A percentile compares a stretch with the other conserved stretches of the same genome.
phyloP scores from a whole-genome alignment of 2,113 vertebrate genomes.

The Osmerus eperlanus region DNA sequence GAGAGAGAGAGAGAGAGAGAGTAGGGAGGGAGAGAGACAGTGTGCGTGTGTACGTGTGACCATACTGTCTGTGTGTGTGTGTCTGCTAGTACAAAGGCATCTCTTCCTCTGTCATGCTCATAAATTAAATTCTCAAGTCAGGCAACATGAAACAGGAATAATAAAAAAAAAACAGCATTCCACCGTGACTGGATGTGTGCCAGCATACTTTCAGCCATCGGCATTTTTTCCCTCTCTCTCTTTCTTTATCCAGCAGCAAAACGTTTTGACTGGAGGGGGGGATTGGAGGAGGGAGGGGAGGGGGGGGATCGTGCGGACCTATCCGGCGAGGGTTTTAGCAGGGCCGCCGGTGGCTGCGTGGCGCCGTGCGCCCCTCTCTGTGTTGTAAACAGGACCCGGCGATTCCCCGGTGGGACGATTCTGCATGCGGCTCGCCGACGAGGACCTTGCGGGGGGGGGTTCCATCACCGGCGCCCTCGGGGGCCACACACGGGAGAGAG shows the following conservation, averaged over 20 bases:
- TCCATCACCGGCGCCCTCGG: conserved; percentile 66
- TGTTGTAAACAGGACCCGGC: conserved; percentile 54
- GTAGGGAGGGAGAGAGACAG: background rate
- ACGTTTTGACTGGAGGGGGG: conserved; percentile 44
- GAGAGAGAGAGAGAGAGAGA: background rate
- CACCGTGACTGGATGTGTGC: conserved; percentile 55
- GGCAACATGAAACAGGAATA: conserved; percentile 68
- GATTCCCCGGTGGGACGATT: conserved; percentile 66
- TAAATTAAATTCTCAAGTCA: conserved; percentile 71
- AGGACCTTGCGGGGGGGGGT: conserved; percentile 51
- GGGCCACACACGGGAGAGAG: conserved; percentile 34
- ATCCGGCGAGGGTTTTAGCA: conserved; percentile 56
- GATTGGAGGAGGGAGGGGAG: background rate
- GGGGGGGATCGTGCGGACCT: conserved; percentile 39
- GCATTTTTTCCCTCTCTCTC: conserved; percentile 40
- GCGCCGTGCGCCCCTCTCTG: conserved; percentile 1
- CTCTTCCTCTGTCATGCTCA: conserved; percentile 61
- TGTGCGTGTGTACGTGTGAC: conserved; percentile 34
- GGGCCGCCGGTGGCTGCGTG: conserved; percentile 62
- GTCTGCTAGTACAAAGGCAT: conserved; percentile 54
- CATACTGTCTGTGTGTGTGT: conserved; percentile 12
- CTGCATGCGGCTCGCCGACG: conserved; percentile 58
- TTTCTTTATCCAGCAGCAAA: conserved; percentile 58
- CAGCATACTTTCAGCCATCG: conserved; percentile 61
- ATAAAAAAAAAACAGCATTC: conserved; percentile 51